Base-by-base conservation (phyloP, 1,140 invertebrate species). In the Apocrypta bakeri region DNA sequence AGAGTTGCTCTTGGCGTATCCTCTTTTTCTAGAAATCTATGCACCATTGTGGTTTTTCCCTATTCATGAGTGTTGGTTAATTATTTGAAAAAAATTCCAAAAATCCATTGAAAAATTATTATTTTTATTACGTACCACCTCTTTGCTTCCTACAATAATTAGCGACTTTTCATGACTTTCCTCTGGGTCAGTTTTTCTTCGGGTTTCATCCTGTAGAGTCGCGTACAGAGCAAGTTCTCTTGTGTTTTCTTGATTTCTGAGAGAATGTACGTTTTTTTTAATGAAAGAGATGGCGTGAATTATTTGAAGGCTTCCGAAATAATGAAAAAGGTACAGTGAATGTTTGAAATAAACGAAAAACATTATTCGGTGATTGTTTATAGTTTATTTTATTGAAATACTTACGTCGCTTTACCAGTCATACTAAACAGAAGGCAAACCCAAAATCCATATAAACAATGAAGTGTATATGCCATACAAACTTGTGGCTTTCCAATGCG, bases 31-130 rank as follows among this genome's bases (percentile, higher is more conserved):
- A 98, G 93, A 92, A 98, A 97, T 85, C 94, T 92, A 88, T 96
- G 93, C n/a, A 97, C 93, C 40, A 97, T 93, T 1, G 95, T 95
- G 8, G 96, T 95, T 93, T 98, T 98, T 3, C 97, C 96, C 96
- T 97, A 4, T 14, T 1, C 27, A 4, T 9, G 84, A 93, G 93
- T 73, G 83, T 82, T 14, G 2, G 42, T 17, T 48, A 3, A 48
- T n/a, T n/a, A n/a, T n/a, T n/a, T n/a, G n/a, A n/a, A n/a, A n/a
- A n/a, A n/a, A n/a, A n/a, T n/a, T n/a, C n/a, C n/a, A n/a, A n/a
- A n/a, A 42, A 42, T 42, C 9, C 21, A 21, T 1, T 17, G 3
- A 17, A 48, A 48, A 17, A 3, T 17, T 48, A 48, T 37, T 37
- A 37, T 37, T 37, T 6, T 37, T 37, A 37, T n/a, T 79, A 90